phyloP scores from a whole-genome alignment of 2,113 vertebrate species.

The Mionectes macconnelli region DNA sequence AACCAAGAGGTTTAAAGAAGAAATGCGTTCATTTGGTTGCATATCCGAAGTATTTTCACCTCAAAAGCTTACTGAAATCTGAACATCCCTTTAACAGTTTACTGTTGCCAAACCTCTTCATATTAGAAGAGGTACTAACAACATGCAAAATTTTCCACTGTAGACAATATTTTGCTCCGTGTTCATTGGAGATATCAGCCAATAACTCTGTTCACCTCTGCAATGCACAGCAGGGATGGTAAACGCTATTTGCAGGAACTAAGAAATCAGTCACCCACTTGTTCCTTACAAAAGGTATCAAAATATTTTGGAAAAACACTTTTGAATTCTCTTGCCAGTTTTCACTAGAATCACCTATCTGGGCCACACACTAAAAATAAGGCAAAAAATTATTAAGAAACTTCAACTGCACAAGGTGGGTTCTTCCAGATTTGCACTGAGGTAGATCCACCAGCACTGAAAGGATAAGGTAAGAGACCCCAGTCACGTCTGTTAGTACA shows the following conservation, averaged over 20 bases:
- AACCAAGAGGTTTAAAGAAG: not conserved
- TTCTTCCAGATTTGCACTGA: not conserved
- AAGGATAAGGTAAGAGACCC: not conserved
- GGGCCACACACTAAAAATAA: not conserved
- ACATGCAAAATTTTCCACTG: not conserved
- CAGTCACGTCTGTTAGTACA: fast-evolving
- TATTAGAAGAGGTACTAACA: not conserved
- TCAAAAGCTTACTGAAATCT: not conserved
- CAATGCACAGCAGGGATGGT: not conserved
- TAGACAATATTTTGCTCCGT: not conserved
- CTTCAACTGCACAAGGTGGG: fast-evolving
- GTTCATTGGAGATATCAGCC: not conserved
- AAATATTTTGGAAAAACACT: not conserved
- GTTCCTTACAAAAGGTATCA: not conserved
- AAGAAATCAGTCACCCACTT: not conserved
- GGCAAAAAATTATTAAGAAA: not conserved
- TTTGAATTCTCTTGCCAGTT: not conserved
- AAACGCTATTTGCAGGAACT: not conserved
- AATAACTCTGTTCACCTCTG: not conserved
- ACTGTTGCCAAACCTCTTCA: not conserved
- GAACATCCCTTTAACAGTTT: not conserved
- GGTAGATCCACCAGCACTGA: not conserved
- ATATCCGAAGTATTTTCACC: not conserved
- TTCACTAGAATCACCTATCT: not conserved
- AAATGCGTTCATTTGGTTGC: not conserved